Conservation (phyloP, 53 echinoderm and acorn worm species). For the Echinarachnius parma region DNA sequence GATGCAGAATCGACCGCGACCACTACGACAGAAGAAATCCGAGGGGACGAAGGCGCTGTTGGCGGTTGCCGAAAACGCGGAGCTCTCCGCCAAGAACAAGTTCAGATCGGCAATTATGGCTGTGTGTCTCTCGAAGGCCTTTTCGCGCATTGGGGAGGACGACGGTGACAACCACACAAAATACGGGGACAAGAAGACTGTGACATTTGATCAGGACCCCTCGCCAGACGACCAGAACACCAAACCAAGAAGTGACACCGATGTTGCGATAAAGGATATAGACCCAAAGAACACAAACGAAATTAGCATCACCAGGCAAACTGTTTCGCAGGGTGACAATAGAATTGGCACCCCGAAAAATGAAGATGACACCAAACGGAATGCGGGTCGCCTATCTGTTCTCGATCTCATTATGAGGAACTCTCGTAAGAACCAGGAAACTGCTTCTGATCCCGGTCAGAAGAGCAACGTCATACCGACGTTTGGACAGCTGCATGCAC, state of each 20-base stretch:
- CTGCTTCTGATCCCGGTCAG: neutral
- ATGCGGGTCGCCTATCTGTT: neutral
- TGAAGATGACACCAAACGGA: neutral
- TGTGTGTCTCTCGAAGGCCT: conserved; percentile 44
- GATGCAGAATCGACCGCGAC: neutral
- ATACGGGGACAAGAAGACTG: neutral
- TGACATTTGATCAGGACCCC: neutral
- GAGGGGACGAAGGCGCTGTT: conserved; percentile 22
- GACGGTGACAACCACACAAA: neutral
- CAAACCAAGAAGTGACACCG: neutral
- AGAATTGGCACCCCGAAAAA: neutral
- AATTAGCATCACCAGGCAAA: too few species aligned
- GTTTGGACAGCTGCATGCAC: conserved; percentile 16
- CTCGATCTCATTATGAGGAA: conserved; percentile 8
- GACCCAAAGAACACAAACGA: too few species aligned
- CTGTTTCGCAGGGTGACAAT: too few species aligned
- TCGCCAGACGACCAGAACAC: neutral
- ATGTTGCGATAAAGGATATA: neutral
- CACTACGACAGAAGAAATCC: conserved; percentile 17
- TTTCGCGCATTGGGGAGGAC: neutral
- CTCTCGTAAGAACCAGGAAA: neutral
- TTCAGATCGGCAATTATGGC: conserved; percentile 60
- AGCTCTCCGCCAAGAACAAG: conserved; percentile 36
- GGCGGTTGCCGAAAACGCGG: conserved; percentile 29
- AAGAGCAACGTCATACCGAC: conserved; percentile 21